Evolutionary conservation across 2,797 vertebrate genomes (phyloP).

Genomic region (Phoeniculus purpureus): DNA sequence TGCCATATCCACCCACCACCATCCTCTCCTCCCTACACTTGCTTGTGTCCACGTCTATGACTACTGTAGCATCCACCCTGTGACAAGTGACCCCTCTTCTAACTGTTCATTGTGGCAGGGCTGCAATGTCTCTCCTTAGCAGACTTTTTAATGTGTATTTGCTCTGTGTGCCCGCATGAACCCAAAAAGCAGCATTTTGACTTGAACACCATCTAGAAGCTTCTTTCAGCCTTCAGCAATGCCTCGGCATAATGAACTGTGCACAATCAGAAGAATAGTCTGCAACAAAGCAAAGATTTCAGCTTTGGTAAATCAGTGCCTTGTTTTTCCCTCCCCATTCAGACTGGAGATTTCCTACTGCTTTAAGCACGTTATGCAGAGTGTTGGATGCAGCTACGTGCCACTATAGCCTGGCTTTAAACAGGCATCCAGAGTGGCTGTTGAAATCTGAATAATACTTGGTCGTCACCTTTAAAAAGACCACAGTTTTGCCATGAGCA

Average conservation of each 20-base stretch:
- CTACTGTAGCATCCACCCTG: neutral
- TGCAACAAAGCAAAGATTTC: neutral
- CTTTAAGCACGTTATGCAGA: neutral
- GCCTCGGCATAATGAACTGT: neutral
- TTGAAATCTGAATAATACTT: constrained; percentile 56
- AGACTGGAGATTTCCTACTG: neutral
- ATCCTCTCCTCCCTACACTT: neutral
- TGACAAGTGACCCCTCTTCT: neutral
- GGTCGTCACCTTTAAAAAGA: constrained; percentile 43
- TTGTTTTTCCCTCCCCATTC: neutral
- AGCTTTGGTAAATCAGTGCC: neutral
- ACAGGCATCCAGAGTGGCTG: constrained; percentile 19
- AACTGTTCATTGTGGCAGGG: accelerated
- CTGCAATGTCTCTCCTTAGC: neutral
- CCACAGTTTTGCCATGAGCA: neutral
- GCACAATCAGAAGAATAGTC: neutral
- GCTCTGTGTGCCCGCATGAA: neutral
- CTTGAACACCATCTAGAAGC: neutral
- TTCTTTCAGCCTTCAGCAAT: neutral
- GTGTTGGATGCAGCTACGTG: neutral
- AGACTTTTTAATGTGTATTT: neutral
- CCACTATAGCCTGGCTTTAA: neutral
- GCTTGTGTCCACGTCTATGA: neutral
- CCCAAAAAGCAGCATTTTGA: neutral
- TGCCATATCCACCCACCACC: neutral